A percentile compares a stretch with the other conserved stretches of the same genome.
phyloP scores from a whole-genome alignment of 2,113 vertebrate genomes.

The Lagopus muta region DNA sequence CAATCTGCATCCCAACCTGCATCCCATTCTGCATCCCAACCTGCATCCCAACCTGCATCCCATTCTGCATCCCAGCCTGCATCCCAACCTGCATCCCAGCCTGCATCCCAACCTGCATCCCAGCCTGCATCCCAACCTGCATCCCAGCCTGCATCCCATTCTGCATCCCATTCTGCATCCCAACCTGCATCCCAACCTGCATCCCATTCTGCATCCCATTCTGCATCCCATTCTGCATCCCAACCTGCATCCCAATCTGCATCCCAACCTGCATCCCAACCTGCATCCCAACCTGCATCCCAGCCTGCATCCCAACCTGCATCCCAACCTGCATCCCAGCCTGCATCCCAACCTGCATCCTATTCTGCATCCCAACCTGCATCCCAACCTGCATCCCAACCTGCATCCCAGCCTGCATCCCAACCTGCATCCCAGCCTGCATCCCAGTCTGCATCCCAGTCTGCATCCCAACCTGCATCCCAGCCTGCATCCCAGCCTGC shows the following conservation, averaged over 20 bases:
- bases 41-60: background rate
- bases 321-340: background rate
- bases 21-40: background rate
- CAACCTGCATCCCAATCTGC: background rate
- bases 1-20: too few relatives aligned
- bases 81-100: background rate
- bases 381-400: background rate
- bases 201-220: background rate
- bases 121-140: background rate
- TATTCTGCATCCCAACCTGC: too few relatives aligned
- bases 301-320: background rate
- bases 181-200: too few relatives aligned
- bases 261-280: background rate
- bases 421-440: too few relatives aligned
- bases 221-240: background rate
- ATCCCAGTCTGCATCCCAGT: background rate
- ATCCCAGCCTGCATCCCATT: background rate
- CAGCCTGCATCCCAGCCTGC: background rate
- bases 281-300: background rate
- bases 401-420: background rate
- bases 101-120: background rate
- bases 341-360: background rate
- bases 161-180: background rate
- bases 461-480: background rate
- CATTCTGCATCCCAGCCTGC: rapidly evolving